Evolutionary conservation across 2,113 vertebrate genomes (phyloP).

Genomic region (Ailuropoda melanoleuca): DNA sequence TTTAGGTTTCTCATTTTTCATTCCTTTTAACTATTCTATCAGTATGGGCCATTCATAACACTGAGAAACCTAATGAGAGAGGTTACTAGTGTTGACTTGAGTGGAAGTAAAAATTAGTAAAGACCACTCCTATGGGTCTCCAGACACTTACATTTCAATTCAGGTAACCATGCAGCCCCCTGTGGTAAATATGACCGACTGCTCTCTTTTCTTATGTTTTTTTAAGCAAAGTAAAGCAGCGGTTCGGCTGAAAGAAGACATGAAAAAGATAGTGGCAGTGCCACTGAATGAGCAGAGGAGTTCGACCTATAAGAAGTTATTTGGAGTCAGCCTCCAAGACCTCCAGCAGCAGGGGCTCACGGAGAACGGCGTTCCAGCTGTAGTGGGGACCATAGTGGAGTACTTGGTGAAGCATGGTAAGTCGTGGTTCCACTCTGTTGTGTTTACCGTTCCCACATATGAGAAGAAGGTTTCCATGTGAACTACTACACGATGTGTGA

Average conservation of each 20-base stretch:
- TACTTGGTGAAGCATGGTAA: conserved; percentile 52
- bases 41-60: background rate
- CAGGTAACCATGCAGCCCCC: conserved; percentile 52
- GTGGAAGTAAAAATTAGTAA: background rate
- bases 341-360: conserved; percentile 52
- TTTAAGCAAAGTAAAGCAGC: conserved; percentile 92
- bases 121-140: background rate
- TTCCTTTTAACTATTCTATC: background rate
- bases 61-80: background rate
- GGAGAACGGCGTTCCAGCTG: background rate
- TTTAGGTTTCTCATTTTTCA: conserved; percentile 25
- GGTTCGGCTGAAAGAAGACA: conserved; percentile 91
- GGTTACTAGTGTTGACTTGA: conserved; percentile 8
- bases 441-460: background rate
- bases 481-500: background rate
- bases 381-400: conserved; percentile 45
- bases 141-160: background rate
- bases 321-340: conserved; percentile 58
- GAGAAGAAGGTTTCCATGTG: background rate
- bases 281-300: conserved; percentile 83
- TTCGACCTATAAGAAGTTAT: background rate
- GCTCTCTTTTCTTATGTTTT: conserved; percentile 78
- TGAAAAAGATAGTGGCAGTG: conserved; percentile 91
- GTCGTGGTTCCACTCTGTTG: background rate
- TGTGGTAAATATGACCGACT: conserved; percentile 78